These are phyloP conservation scores for Strigamia crassipes DNA, from an alignment of 2,888 invertebrate species.

Conservation along the genomic window DNA sequence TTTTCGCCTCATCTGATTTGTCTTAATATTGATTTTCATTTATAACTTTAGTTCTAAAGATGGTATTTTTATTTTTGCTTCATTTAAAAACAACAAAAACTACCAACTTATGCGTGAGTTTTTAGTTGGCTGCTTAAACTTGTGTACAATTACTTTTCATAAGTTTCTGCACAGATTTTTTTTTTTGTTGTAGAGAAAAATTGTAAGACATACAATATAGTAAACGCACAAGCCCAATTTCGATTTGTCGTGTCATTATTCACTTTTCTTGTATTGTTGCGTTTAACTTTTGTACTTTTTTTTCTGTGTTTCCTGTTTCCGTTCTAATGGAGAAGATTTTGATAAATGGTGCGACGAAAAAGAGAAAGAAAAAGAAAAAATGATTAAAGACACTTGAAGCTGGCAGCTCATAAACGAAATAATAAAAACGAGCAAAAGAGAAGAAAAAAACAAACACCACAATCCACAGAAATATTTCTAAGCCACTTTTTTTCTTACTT, in stretches of 20 bases:
- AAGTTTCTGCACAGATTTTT: too few species aligned
- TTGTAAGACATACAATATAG: too few species aligned
- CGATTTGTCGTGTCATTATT: not conserved
- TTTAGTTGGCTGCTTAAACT: too few species aligned
- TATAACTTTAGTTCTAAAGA: too few species aligned
- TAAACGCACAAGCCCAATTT: not conserved
- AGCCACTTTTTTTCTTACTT: not conserved
- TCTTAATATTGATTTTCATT: too few species aligned
- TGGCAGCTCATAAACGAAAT: conserved; percentile 30
- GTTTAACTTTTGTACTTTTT: conserved; percentile 22
- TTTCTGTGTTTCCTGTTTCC: conserved; percentile 18
- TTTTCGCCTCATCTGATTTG: too few species aligned
- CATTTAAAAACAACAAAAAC: too few species aligned
- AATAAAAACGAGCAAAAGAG: conserved; percentile 9
- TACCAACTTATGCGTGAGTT: too few species aligned
- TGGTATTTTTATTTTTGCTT: too few species aligned
- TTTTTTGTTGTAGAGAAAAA: too few species aligned
- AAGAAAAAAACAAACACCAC: not conserved
- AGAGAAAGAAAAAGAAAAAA: not conserved
- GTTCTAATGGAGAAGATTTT: conserved; percentile 25
- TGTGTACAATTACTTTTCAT: too few species aligned
- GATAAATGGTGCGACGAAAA: conserved; percentile 26
- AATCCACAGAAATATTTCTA: not conserved
- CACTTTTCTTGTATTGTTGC: not conserved
- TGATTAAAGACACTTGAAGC: conserved; percentile 18